Evolutionary conservation across 2,113 vertebrate genomes (phyloP).

Genomic region (Oreochromis aureus): DNA sequence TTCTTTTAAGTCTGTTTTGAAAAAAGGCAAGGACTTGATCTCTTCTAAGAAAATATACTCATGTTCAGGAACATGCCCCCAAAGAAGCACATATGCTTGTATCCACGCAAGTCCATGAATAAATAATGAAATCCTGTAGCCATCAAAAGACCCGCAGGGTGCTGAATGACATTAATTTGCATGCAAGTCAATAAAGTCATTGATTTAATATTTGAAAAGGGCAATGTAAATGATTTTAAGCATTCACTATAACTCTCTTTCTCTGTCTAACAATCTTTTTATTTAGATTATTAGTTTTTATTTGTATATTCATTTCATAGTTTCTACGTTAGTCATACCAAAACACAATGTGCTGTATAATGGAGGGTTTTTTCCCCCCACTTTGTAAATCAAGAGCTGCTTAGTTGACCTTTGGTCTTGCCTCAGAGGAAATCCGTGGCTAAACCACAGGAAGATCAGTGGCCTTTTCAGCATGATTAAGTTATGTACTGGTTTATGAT

Average conservation of each 20-base stretch:
- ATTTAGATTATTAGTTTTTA: neutral
- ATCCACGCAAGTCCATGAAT: constrained; percentile 42
- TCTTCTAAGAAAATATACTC: neutral
- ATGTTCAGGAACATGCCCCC: neutral
- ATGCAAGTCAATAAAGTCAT: constrained; percentile 54
- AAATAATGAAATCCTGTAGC: constrained; percentile 48
- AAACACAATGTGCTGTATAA: neutral
- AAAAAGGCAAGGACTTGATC: neutral
- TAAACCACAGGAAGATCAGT: neutral
- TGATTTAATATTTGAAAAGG: constrained; percentile 55
- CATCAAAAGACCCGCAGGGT: constrained; percentile 33
- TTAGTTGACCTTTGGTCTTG: constrained; percentile 19
- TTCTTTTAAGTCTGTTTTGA: neutral
- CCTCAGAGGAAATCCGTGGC: neutral
- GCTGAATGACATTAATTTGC: constrained; percentile 38
- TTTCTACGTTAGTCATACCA: neutral
- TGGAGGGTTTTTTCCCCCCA: fast-evolving
- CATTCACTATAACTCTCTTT: neutral
- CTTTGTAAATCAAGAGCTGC: neutral
- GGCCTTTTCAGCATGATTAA: neutral
- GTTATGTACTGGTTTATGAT: neutral
- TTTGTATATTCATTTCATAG: neutral
- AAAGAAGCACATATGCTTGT: constrained; percentile 20
- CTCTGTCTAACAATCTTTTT: neutral
- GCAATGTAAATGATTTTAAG: constrained; percentile 4